Evolutionary conservation across 2,797 vertebrate species (phyloP).

Genomic region (Alfaro cultratus): DNA sequence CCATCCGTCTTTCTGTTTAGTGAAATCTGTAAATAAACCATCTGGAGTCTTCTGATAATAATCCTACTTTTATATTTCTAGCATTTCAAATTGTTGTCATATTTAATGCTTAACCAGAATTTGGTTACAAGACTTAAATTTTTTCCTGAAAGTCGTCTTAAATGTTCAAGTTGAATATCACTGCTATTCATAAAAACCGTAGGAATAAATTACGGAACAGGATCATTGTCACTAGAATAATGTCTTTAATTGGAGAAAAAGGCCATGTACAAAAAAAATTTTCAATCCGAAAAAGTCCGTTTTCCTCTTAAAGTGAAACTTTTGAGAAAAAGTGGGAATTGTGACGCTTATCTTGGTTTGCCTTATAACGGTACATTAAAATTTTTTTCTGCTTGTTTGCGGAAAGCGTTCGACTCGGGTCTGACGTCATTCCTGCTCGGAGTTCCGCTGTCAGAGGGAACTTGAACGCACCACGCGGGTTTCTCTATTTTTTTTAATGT

Average conservation of each 20-base stretch:
- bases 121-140: neutral
- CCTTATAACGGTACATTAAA: neutral
- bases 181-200: neutral
- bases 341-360: neutral
- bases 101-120: neutral
- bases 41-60: neutral
- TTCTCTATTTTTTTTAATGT: neutral
- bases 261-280: neutral
- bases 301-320: neutral
- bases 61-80: neutral
- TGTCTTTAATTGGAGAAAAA: neutral
- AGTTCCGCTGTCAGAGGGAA: neutral
- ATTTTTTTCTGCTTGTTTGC: neutral
- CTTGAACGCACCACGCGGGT: neutral
- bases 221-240: neutral
- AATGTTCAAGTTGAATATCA: neutral
- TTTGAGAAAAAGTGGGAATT: neutral
- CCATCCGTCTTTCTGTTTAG: neutral
- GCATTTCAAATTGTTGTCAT: neutral
- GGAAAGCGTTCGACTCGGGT: neutral
- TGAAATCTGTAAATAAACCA: neutral
- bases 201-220: neutral
- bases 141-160: neutral
- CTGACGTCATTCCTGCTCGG: neutral
- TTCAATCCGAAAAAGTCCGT: neutral